Base-by-base conservation (phyloP, 2,888 invertebrate species). In the Chymomyza amoena region DNA sequence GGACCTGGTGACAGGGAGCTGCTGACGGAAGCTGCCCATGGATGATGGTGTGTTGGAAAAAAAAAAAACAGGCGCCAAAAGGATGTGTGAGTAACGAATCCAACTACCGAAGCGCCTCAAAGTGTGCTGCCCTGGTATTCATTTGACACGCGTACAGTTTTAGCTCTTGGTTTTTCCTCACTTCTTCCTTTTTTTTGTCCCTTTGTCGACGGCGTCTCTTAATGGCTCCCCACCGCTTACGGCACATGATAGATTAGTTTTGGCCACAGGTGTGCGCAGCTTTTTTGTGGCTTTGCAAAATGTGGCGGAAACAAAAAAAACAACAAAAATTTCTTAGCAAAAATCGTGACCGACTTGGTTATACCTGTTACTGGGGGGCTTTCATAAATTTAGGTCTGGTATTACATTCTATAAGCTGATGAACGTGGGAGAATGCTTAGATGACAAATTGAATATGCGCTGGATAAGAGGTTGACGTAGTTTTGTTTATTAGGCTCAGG, bases 191-290 rank as follows among this genome's bases (percentile, higher is more conserved):
- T n/a, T 20, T 7, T 60, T 18, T 20, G 50, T 32, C 39, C 32
- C 36, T 18, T 52, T 16, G 13, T 51, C 57, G 57, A 63, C 61
- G 63, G 50, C 51, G 32, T 32, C 32, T 52, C 50, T 64, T 64
- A 64, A 45, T 61, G 66, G 54, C 57, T 45, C 57, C 36, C 18
- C 75, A 72, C 69, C 88, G 79, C 87, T 85, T 85, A 87, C 82
- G 85, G 80, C 88, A 87, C 88, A 85, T 85, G 88, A 85, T 88
- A 85, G 84, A 85, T 85, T 88, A 85, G 84, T 79, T 84, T 74
- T 36, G 83, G 87, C 76, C 87, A 75, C 84, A 85, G 84, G 84
- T 85, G 88, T 76, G 73, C 59, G 73, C 32, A 64, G 68, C 67
- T 70, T 77, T 76, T 69, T 64, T 70, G 63, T 63, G 70, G 71